Evolutionary conservation across 2,113 vertebrate genomes (phyloP), one percentile per base, ranked within the genome.

Genomic region (Scartelaos histophorus): DNA sequence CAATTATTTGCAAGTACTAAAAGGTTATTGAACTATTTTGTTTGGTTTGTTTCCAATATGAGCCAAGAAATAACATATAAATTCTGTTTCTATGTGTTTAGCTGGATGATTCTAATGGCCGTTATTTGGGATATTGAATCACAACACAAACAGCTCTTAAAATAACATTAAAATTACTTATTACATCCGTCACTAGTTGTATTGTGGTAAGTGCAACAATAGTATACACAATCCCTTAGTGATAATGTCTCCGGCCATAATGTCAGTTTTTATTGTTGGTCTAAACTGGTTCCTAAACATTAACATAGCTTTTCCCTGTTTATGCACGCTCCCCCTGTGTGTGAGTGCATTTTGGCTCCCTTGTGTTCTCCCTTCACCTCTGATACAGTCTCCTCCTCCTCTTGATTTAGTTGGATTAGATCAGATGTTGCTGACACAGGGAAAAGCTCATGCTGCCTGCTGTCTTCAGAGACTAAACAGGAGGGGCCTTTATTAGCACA

Each of bases 341-440:
- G 58, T 66, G 38, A 51, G 53, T 73, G 35, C 51, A 25, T 57
- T 74, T 85, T 69, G 70, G 25, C 78, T 72, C 80, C 79, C 77
- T 35, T 3, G 22, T 69, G 67, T 74, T 69, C 22, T 38, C 69
- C 82, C 29, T 72, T 89, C 83, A 80, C 79, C 82, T 64, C 70
- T 70, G 70, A 85, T 82, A 53, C 51, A 11, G 13, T 57, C 68
- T 80, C 61, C 73, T 82, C 82, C 86, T 88, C 72, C 64, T 90
- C 86, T 86, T 85, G 83, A 89, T 89, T 87, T 87, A 88, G 73
- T 16, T 45, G 70, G 74, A 87, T 79, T 76, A 79, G 73, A 83
- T 85, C 58, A 64, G 58, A 80, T 83, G 76, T 71, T 87, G 88
- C 87, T 90, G 90, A 89, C 58, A 0, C 35, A 69, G 71, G 76